Conservation (phyloP, 2,888 invertebrate species). For the Pilophorus perplexus region DNA sequence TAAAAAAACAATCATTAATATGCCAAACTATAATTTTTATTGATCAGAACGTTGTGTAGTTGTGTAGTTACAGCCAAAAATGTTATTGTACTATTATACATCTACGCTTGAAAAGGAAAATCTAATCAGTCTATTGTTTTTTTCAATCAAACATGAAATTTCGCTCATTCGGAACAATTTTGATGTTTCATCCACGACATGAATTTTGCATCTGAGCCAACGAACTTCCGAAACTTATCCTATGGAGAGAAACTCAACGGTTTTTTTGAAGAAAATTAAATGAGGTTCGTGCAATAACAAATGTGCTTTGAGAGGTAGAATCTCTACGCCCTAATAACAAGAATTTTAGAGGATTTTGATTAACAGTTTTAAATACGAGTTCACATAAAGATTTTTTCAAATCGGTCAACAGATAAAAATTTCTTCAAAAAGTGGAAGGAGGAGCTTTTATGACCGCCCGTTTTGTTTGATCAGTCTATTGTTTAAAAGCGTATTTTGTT, state of each 20-base stretch:
- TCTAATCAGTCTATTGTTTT: conserved; percentile 22
- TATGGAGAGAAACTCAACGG: conserved; percentile 1
- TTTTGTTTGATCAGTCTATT: conserved; percentile 22
- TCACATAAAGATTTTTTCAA: not conserved
- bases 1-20: no score
- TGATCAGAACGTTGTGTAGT: conserved; percentile 18
- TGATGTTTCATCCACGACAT: conserved; percentile 9
- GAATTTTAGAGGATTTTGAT: conserved; percentile 21
- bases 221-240: not conserved
- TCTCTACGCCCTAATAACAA: conserved; percentile 38
- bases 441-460: conserved; percentile 20
- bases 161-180: conserved; percentile 18
- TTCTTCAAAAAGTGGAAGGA: conserved; percentile 9
- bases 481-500: conserved; percentile 19
- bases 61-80: not conserved
- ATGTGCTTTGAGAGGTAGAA: conserved; percentile 27
- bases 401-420: conserved; percentile 14
- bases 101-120: not conserved
- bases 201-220: conserved; percentile 25
- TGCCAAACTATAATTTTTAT: conserved; percentile 36
- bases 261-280: not conserved
- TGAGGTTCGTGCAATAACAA: conserved; percentile 29
- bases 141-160: conserved; percentile 10
- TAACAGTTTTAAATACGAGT: conserved; percentile 4
- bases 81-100: not conserved